These are phyloP conservation scores for Morpho deidamia DNA, from an alignment of 2,888 invertebrate species.

Conservation along the genomic window DNA sequence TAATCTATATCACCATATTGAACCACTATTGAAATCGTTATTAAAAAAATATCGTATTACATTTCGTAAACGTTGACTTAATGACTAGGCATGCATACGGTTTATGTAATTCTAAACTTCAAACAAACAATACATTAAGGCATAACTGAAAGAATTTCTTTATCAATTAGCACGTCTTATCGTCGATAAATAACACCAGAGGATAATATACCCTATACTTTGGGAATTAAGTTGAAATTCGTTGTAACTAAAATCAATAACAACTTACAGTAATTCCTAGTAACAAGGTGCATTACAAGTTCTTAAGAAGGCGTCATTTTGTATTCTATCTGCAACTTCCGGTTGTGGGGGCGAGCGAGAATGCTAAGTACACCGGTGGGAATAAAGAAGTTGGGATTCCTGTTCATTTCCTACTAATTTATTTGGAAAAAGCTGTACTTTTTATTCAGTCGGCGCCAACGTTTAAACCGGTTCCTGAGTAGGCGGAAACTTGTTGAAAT, in stretches of 20 bases:
- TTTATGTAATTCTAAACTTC: background rate
- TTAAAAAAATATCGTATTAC: background rate
- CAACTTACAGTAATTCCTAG: constrained; percentile 17
- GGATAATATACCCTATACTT: background rate
- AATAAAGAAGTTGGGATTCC: constrained; percentile 26
- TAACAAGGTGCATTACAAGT: constrained; percentile 27
- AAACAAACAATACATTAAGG: background rate
- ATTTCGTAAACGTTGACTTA: background rate
- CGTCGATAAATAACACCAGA: background rate
- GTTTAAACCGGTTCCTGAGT: too few relatives aligned
- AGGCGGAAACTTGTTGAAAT: too few relatives aligned
- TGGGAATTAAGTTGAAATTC: background rate
- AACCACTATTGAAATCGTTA: too few relatives aligned
- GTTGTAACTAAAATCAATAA: constrained; percentile 1
- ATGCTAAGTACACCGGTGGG: constrained; percentile 41
- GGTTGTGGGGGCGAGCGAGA: constrained; percentile 33
- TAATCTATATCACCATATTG: too few relatives aligned
- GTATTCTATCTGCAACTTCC: constrained; percentile 47
- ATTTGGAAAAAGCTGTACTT: background rate
- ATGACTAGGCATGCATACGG: background rate
- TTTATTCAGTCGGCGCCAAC: too few relatives aligned
- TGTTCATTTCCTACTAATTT: constrained; percentile 6
- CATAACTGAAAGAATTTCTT: background rate
- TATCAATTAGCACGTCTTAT: background rate
- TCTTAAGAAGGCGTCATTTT: constrained; percentile 23